Evolutionary conservation across 2,888 invertebrate genomes (phyloP), one percentile per base, ranked within the genome.

Genomic region (Campaea margaritaria): DNA sequence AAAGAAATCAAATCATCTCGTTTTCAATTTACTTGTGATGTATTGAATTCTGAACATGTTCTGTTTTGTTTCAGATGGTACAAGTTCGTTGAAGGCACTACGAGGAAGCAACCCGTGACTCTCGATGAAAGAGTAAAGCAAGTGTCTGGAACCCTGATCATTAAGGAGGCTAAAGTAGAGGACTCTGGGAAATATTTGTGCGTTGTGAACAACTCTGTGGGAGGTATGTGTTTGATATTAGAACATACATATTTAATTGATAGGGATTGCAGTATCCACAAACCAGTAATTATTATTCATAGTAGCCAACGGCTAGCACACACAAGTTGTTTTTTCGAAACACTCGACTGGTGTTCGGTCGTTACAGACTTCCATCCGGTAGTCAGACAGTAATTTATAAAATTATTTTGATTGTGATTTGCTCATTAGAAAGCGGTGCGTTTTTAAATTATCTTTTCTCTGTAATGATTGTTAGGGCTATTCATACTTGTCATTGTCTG

Each of bases 121-220:
- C 90, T 98, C 68, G 96, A 97, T 82, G 98, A 98, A 65, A 94
- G 98, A 74, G 96, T 98, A 15, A 96, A 97, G 76, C 98, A 98
- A 93, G 97, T 97, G 13, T 98, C 98, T 63, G 98, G 98, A 58
- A 98, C 98, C 64, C 93, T 99, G 73, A 97, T 98, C 72, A 98
- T 99, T 71, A 95, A 96, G 68, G 97, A 97, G 81, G 97, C 98
- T 12, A 95, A 96, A 75, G 97, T 98, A 42, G 96, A 96, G 76
- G 99, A 99, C 87, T 97, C 97, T 65, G 99, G 98, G 76, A 97
- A 97, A 89, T 99, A 99, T 83, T 91, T 97, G 64, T 99, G 99
- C 85, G 97, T 98, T 65, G 98, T 98, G 0, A 98, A 97, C 82
- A 99, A 99, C 85, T 97, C 97, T 0, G 97, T 98, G 46, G 99